Percentiles rank a stretch among this genome's conserved stretches.
These are phyloP conservation scores for Eupithecia exiguata DNA, from an alignment of 2,888 invertebrate genomes.

Conservation along the genomic window DNA sequence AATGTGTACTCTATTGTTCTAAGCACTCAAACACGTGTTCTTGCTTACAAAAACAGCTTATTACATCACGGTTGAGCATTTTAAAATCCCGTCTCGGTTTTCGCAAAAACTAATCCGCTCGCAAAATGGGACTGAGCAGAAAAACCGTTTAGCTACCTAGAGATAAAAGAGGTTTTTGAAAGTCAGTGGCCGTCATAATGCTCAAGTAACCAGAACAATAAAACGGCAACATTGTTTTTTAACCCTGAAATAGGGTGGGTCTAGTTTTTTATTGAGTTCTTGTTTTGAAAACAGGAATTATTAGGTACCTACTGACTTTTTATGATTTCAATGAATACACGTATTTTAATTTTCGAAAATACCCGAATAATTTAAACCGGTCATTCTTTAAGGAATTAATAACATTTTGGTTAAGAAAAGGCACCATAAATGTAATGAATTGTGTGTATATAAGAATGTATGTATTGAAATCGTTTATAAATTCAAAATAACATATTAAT, in stretches of 20 bases:
- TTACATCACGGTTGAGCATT: conserved; percentile 48
- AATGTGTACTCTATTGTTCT: background rate
- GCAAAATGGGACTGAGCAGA: conserved; percentile 43
- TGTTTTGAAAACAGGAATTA: no score
- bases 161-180: conserved; percentile 19
- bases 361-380: no score
- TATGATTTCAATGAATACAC: no score
- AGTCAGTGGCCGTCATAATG: conserved; percentile 3
- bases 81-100: conserved; percentile 63
- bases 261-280: no score
- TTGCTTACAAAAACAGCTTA: conserved; percentile 11
- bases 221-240: background rate
- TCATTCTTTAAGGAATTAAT: no score
- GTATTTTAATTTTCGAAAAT: no score
- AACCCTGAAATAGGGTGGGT: background rate
- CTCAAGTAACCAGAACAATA: background rate
- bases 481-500: no score
- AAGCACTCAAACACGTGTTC: conserved; percentile 12
- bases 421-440: no score
- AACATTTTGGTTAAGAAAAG: no score
- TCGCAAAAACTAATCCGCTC: conserved; percentile 61
- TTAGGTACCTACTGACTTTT: no score
- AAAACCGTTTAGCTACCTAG: conserved; percentile 34
- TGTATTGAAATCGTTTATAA: no score
- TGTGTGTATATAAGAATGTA: no score